Evolutionary conservation across 2,888 invertebrate genomes (phyloP).

Genomic region (Lithophane ornitopus): DNA sequence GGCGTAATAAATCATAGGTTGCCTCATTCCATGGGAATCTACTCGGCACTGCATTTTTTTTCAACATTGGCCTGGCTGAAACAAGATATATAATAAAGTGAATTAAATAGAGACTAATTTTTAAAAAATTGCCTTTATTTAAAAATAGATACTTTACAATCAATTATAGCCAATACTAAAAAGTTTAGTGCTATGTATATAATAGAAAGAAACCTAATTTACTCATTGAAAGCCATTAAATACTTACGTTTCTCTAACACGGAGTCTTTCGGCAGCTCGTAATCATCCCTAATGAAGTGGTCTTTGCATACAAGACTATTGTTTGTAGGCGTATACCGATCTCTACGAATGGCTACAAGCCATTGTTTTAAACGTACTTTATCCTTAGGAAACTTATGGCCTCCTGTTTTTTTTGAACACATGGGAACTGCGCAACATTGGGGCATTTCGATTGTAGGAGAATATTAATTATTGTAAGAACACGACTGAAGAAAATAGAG

Average conservation of each 20-base stretch:
- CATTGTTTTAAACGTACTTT: constrained; percentile 32
- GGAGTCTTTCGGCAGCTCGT: constrained; percentile 12
- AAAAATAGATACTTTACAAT: background rate
- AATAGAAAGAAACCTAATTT: background rate
- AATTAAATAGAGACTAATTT: background rate
- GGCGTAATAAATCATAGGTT: background rate
- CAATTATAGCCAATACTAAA: background rate
- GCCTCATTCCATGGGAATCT: constrained; percentile 2
- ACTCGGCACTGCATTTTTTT: background rate
- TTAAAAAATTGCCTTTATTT: no score
- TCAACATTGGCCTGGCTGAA: constrained; percentile 3
- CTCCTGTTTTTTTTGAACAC: constrained; percentile 42
- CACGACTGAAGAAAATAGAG: background rate
- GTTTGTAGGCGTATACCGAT: background rate
- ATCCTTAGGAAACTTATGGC: constrained; percentile 48
- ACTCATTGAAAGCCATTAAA: background rate
- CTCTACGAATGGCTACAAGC: constrained; percentile 41
- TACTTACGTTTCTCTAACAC: constrained; percentile 1
- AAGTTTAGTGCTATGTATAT: background rate
- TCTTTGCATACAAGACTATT: constrained; percentile 8
- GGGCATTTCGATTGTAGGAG: background rate
- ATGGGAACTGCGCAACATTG: constrained; percentile 23
- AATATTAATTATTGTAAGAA: background rate
- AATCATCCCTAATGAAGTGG: constrained; percentile 11
- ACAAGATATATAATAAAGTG: background rate